Evolutionary conservation across 1,140 invertebrate genomes (phyloP), one percentile per base, ranked within the genome.

Genomic region (Hycleus phaleratus): DNA sequence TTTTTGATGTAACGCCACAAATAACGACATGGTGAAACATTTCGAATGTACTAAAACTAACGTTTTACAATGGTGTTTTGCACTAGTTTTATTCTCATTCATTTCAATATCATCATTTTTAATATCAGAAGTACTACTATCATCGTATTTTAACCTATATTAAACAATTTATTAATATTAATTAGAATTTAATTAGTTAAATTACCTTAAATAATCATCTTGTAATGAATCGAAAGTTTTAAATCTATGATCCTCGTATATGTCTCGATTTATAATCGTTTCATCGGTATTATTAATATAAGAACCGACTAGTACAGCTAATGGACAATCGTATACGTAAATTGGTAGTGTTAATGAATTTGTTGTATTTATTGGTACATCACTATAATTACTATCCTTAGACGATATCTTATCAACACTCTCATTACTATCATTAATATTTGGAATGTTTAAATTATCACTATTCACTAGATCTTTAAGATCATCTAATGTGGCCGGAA

Each of bases 241-340:
- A 57, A 78, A 81, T 3, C 77, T 74, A 50, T 80, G 74, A 69
- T 82, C 78, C 25, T 77, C 74, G 65, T 77, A 79, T 12, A 79
- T 72, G 57, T 81, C 79, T 47, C 71, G 73, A 18, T 72, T 55
- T 12, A 38, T 38, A 7, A 56, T 58, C 1, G 39, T 11, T 4
- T 57, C 58, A 44, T 68, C 66, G 42, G 58, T 61, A 52, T 64
- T 64, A 56, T 83, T 76, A 8, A 85, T 73, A 3, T 85, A 74
- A 0, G 79, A 76, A 51, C 83, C 80, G 3, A 82, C 80, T 25
- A 87, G 66, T 44, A 78, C 70, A 10, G 78, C 74, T 4, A 85
- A 66, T 2, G 82, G 81, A 70, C 85, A 87, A 68, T 87, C 83
- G 66, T 86, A 88, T 2, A 86, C 77, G 63, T 85, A 88, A 49